Conservation (phyloP, 2,888 invertebrate species). For the Melanostoma mellinum region DNA sequence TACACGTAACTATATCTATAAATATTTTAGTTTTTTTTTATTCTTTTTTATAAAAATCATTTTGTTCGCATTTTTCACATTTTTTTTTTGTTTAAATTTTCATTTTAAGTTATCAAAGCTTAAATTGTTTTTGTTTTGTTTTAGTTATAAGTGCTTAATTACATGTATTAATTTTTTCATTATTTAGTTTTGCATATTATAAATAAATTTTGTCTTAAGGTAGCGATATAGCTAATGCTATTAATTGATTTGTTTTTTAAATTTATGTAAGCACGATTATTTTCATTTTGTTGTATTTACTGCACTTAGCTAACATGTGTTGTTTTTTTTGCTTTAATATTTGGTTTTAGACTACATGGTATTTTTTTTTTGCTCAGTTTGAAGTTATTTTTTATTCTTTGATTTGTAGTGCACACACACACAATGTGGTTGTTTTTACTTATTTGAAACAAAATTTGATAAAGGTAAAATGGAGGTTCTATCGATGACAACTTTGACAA, state of each 20-base stretch:
- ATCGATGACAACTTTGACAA: too few relatives aligned
- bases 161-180: constrained; percentile 53
- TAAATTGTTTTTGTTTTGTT: constrained; percentile 59
- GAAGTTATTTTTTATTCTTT: constrained; percentile 28
- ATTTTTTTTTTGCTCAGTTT: constrained; percentile 58
- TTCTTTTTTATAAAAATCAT: constrained; percentile 72
- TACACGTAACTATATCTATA: constrained; percentile 74
- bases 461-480: not conserved
- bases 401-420: constrained; percentile 45
- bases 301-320: constrained; percentile 62
- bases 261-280: constrained; percentile 66
- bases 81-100: constrained; percentile 52
- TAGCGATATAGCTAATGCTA: constrained; percentile 75
- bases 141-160: constrained; percentile 65
- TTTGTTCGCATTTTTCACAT: constrained; percentile 68
- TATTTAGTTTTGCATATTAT: constrained; percentile 71
- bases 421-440: not conserved
- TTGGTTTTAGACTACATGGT: constrained; percentile 34
- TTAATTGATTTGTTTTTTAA: constrained; percentile 68
- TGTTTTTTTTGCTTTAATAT: constrained; percentile 37
- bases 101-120: constrained; percentile 65
- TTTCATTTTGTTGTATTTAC: constrained; percentile 48
- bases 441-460: constrained; percentile 5
- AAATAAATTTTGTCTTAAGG: constrained; percentile 69
- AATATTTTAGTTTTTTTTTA: constrained; percentile 74